A percentile compares a stretch with the other conserved stretches of the same genome.
Evolutionary conservation across 1,140 invertebrate species (phyloP).

Genomic region (Mercenaria mercenaria): DNA sequence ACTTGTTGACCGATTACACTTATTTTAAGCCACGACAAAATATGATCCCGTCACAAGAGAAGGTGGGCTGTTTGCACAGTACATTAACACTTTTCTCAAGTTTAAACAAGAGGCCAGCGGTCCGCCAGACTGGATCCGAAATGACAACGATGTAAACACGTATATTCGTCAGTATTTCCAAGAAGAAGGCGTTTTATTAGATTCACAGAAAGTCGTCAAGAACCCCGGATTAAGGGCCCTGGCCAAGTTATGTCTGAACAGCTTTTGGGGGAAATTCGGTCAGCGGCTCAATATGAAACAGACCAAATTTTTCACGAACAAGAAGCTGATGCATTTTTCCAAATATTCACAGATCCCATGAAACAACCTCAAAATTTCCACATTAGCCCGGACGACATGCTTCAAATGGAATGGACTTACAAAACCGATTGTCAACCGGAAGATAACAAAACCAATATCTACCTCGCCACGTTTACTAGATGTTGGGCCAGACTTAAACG

Average conservation of each 20-base stretch:
- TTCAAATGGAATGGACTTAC: conserved; percentile 17
- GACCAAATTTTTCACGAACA: too few relatives aligned
- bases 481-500: conserved; percentile 83
- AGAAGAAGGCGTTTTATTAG: conserved; percentile 82
- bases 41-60: background rate
- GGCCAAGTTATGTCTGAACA: conserved; percentile 74
- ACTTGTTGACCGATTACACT: too few relatives aligned
- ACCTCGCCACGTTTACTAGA: conserved; percentile 81
- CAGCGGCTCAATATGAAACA: too few relatives aligned
- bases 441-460: too few relatives aligned
- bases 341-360: background rate
- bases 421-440: conserved; percentile 20
- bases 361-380: conserved; percentile 3
- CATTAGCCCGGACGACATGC: background rate
- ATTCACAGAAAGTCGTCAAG: conserved; percentile 79
- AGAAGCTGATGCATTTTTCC: too few relatives aligned
- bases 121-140: conserved; percentile 63
- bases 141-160: conserved; percentile 57
- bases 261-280: too few relatives aligned
- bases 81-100: conserved; percentile 75
- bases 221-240: conserved; percentile 80
- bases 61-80: conserved; percentile 65
- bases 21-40: too few relatives aligned
- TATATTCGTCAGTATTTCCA: conserved; percentile 83
- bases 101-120: conserved; percentile 75